Conservation (phyloP, 2,888 invertebrate genomes). For the Drosophila cyrtoloma region DNA sequence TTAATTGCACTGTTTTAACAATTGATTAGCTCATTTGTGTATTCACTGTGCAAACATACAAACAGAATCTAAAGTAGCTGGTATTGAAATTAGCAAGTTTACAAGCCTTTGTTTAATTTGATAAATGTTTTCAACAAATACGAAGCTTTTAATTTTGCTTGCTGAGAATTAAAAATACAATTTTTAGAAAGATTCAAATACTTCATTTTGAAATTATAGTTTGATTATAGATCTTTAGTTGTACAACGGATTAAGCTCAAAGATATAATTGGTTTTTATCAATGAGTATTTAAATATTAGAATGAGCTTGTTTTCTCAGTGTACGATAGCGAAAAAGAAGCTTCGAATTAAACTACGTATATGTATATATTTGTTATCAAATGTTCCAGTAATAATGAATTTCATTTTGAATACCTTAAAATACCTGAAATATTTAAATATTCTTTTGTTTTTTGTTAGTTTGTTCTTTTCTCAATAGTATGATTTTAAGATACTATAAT, state of each 20-base stretch:
- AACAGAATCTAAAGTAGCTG: neutral
- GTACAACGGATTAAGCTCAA: neutral
- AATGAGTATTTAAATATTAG: neutral
- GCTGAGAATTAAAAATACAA: neutral
- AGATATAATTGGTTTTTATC: neutral
- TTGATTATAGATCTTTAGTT: neutral
- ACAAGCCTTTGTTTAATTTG: constrained; percentile 15
- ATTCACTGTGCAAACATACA: constrained; percentile 20
- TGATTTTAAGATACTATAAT: neutral
- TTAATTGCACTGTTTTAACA: constrained; percentile 43
- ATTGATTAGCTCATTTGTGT: constrained; percentile 62
- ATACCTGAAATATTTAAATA: neutral
- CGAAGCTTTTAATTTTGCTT: too few relatives aligned
- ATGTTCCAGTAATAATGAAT: neutral
- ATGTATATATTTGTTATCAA: neutral
- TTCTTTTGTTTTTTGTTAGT: neutral
- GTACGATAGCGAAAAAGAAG: neutral
- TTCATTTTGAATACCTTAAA: neutral
- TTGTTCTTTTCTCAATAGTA: neutral
- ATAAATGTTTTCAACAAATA: neutral
- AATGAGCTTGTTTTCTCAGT: too few relatives aligned
- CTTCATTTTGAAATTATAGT: neutral
- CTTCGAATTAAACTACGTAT: neutral
- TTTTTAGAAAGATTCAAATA: neutral
- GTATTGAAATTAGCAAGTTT: neutral